These are phyloP conservation scores for Drosophila peninsularis DNA, from an alignment of 2,888 invertebrate species.

Conservation along the genomic window DNA sequence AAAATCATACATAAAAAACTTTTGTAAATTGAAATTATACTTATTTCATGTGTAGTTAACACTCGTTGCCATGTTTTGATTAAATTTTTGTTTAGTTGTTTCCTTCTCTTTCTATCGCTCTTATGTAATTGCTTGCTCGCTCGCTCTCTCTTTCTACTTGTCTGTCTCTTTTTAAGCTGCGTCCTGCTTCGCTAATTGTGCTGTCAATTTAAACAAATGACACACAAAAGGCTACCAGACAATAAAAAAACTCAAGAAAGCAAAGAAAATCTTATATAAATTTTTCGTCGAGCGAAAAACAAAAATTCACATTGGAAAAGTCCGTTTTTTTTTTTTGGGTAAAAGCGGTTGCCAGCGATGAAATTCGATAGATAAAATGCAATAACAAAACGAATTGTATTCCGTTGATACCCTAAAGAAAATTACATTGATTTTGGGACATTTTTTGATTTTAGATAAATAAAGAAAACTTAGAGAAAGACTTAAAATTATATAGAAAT, in stretches of 20 bases:
- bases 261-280: slow-evolving; percentile 23
- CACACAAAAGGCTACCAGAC: slow-evolving; percentile 1
- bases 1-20: slow-evolving; percentile 37
- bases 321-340: slow-evolving; percentile 24
- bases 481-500: background rate
- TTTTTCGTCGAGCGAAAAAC: background rate
- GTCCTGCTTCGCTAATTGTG: slow-evolving; percentile 57
- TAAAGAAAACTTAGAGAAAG: background rate
- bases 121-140: slow-evolving; percentile 1
- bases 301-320: slow-evolving; percentile 9
- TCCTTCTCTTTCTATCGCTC: background rate
- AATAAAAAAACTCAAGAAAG: slow-evolving; percentile 4
- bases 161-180: slow-evolving; percentile 18
- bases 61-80: slow-evolving; percentile 21
- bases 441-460: background rate
- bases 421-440: background rate
- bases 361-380: slow-evolving; percentile 39
- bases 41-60: slow-evolving; percentile 12
- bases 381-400: slow-evolving; percentile 11
- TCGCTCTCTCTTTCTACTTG: slow-evolving; percentile 7
- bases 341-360: slow-evolving; percentile 29
- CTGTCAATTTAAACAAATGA: slow-evolving; percentile 56
- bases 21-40: slow-evolving; percentile 18
- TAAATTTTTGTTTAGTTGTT: slow-evolving; percentile 5
- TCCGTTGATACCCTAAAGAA: background rate